Conservation (phyloP, 1,140 invertebrate genomes). For the Diuraphis noxia region DNA sequence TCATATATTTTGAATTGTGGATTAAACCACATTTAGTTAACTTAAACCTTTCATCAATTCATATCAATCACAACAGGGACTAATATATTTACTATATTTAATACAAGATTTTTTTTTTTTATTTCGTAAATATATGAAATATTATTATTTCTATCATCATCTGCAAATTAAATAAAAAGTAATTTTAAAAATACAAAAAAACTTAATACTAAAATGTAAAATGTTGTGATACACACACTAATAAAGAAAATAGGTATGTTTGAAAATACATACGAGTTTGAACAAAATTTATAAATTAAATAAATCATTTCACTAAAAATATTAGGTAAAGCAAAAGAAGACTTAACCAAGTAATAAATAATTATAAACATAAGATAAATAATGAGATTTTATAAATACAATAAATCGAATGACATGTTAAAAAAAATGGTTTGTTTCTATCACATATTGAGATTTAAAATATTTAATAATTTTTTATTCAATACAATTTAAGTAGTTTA, state of each 20-base stretch:
- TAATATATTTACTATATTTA: neutral
- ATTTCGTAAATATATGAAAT: neutral
- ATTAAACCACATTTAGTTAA: constrained; percentile 43
- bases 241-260: too few species aligned
- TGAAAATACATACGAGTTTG: neutral
- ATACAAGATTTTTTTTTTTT: neutral
- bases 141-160: neutral
- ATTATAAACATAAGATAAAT: neutral
- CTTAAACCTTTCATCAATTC: constrained; percentile 26
- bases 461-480: neutral
- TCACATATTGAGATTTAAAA: neutral
- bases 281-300: neutral
- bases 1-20: constrained; percentile 32
- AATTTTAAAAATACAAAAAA: neutral
- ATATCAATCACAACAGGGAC: constrained; percentile 29
- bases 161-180: neutral
- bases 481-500: neutral
- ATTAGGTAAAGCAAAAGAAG: constrained; percentile 16
- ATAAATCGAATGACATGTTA: neutral
- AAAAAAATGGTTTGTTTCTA: neutral
- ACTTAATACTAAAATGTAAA: neutral
- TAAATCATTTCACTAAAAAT: neutral
- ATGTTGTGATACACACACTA: neutral
- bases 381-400: constrained; percentile 3
- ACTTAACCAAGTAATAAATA: neutral